Evolutionary conservation across 2,113 vertebrate genomes (phyloP).

Genomic region (Archocentrus centrarchus): DNA sequence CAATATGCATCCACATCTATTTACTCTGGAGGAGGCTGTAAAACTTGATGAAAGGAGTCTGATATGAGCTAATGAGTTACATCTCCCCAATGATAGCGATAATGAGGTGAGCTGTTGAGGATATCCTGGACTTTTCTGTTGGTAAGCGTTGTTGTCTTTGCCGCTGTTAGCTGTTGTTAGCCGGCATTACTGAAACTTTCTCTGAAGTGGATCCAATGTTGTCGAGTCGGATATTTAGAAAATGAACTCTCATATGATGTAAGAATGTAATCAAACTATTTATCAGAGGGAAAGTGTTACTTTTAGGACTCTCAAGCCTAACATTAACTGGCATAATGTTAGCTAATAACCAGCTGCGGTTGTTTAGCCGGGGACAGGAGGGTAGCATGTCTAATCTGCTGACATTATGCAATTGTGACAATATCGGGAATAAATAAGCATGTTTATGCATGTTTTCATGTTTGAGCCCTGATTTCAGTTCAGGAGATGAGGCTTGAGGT

Average conservation of each 20-base stretch:
- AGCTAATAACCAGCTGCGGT: no score
- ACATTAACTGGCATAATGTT: no score
- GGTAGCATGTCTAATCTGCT: no score
- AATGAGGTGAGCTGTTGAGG: neutral
- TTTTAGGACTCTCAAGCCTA: no score
- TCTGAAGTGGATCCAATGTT: no score
- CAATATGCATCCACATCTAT: neutral
- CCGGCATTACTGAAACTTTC: no score
- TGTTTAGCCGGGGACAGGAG: no score
- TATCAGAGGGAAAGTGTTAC: no score
- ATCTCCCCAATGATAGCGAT: neutral
- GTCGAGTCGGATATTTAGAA: no score
- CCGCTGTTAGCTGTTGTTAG: neutral
- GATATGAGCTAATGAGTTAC: accelerated
- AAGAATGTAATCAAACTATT: no score
- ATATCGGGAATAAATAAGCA: neutral
- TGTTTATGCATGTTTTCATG: neutral
- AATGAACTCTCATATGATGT: no score
- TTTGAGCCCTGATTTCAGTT: accelerated
- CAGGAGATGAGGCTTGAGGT: neutral
- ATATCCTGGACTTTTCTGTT: neutral
- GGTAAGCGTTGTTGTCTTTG: accelerated
- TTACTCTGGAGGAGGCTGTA: neutral
- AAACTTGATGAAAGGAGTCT: accelerated
- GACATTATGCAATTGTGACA: neutral